Base-by-base conservation (phyloP, 2,888 invertebrate species). In the Sesia bembeciformis region DNA sequence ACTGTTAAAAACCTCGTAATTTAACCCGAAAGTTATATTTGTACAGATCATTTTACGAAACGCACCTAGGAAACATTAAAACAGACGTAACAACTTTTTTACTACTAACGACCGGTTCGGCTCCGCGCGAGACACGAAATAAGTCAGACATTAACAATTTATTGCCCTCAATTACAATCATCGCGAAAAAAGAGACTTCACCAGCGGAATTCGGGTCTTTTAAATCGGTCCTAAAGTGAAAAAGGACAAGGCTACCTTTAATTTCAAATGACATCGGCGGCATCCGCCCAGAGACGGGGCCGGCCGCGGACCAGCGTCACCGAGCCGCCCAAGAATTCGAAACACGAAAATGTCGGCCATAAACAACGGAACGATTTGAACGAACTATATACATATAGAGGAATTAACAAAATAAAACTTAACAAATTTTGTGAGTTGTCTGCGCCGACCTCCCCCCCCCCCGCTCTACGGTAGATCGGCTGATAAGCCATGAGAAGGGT, bases 361-460 rank as follows among this genome's bases (percentile, higher is more conserved):
- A 89, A 89, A 89, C 89, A 86, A 87, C 84, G 63, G 72, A 84
- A 80, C 81, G 81, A 88, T 89, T 89, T 87, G 87, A 87, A 88
- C 86, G 85, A 84, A 79, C 76, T 72, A 70, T 70, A 23, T 23
- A 23, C 23, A 23, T 23, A 23, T 23, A 79, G 65, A 71, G 76
- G 77, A 80, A 81, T 79, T 78, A 78, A 83, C 46, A 85, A 86
- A 81, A 76, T 76, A 81, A 82, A 76, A 72, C 70, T 76, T 79
- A 81, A 88, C 86, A 82, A 85, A 88, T 86, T 84, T 85, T 74
- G 73, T 75, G 74, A 76, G 81, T 76, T 74, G 77, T 71, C 70
- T 66, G 68, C 69, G 66, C 63, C 63, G 67, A 68, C 60, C 62
- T 63, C 63, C 60, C 68, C 62, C 66, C 70, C 60, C 62, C 64